phyloP scores from a whole-genome alignment of 2,797 vertebrate genomes.

The Anisognathus igniventris region DNA sequence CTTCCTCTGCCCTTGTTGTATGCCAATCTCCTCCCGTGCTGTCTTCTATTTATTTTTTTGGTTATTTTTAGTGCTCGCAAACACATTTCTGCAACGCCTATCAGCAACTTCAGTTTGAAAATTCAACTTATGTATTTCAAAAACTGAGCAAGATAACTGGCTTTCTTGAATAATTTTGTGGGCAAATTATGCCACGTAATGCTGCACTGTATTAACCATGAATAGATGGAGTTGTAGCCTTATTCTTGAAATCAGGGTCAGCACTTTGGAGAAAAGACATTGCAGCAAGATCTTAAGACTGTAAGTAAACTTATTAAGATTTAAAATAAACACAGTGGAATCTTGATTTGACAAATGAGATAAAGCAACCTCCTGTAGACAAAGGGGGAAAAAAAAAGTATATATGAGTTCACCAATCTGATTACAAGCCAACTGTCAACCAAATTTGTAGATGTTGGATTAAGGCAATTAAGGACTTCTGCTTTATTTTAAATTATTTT shows the following conservation, averaged over 20 bases:
- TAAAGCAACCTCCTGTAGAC: background rate
- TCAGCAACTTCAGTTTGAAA: background rate
- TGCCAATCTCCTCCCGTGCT: background rate
- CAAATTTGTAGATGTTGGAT: background rate
- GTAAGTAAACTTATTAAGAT: background rate
- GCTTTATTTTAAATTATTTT: background rate
- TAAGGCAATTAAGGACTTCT: background rate
- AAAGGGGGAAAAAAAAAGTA: background rate
- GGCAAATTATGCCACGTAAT: background rate
- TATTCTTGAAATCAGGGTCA: background rate
- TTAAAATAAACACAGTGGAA: background rate
- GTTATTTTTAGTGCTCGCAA: background rate
- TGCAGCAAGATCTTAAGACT: background rate
- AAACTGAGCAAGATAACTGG: background rate
- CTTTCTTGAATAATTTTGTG: background rate
- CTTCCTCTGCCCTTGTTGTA: background rate
- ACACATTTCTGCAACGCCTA: background rate
- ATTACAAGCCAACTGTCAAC: background rate
- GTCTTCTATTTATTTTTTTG: background rate
- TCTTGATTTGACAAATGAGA: background rate
- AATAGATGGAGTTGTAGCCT: background rate
- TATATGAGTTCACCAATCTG: background rate
- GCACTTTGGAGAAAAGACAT: background rate
- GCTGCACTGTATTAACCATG: accelerated
- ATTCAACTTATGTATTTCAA: background rate